Evolutionary conservation across 2,797 vertebrate species (phyloP), one percentile per base, ranked within the genome.

Genomic region (Antennarius maculatus): DNA sequence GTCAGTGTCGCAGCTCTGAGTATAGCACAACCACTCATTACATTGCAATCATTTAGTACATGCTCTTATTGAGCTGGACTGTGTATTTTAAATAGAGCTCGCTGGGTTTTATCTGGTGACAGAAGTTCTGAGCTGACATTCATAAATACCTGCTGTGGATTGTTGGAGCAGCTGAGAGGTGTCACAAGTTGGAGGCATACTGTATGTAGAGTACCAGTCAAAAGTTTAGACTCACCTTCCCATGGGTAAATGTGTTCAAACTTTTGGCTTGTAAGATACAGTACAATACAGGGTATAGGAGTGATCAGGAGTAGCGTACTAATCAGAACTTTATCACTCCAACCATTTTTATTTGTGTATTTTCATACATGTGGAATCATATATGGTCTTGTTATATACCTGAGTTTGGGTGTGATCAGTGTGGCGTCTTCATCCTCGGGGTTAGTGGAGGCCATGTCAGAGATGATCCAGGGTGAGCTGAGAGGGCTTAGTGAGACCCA

Each of bases 401-500:
- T 79, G 65, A 46, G 37, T 78, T 60, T 71, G 56, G 62, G 81
- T 66, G 66, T 57, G 48, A n/a, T 80, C 60, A 55, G 74, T 81
- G 84, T 72, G 84, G 83, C 79, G 67, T 77, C 72, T 77, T 41
- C 76, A 54, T 82, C 71, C 69, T 61, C 2, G 57, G 85, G 88
- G 87, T 89, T 81, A 83, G 71, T 68, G 70, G 55, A 74, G 88
- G 77, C 89, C 86, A 66, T 85, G 86, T 88, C 89, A 84, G 82
- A 83, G 82, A 86, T 91, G 89, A 92, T 91, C 90, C 90, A 78
- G 61, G 37, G 77, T 43, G 64, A 85, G 84, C 82, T 73, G 83
- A 88, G 86, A 82, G 87, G 86, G 92, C 86, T 91, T 91, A 91
- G 84, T 28, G 77, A 88, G 81, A 88, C 84, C 88, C 84, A 58